Base-by-base conservation (phyloP, 2,797 vertebrate genomes). In the Leuciscus waleckii region DNA sequence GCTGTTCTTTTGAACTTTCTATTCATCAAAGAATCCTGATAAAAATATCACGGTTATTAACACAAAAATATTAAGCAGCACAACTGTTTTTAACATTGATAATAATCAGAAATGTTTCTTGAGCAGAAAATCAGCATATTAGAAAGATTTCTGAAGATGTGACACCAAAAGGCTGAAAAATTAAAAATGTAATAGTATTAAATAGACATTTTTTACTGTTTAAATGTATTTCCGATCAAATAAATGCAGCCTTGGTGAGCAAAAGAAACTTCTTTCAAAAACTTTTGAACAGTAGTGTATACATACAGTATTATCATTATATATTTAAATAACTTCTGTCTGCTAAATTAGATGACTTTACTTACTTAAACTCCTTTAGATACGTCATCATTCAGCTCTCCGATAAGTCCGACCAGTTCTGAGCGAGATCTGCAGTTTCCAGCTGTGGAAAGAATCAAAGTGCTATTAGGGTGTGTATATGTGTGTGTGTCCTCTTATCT, bases 401-500 rank as follows among this genome's bases (percentile, higher is more conserved):
- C 13, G 17, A 17, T 11, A 51, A 11, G 26, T 32, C 74, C 4
- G 51, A 1, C 11, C 21, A 7, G 10, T n/a, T 56, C 35, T 39
- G 51, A 39, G 13, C 7, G 0, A 77, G 23, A 41, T 77, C 75
- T 61, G 75, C 11, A 5, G 46, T 13, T 23, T 21, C 32, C 51
- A 58, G 75, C 54, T 39, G 54, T 35, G 49, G 49, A 54, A 56
- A 75, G 23, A 26, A 61, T 58, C 74, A 39, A 77, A 77, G 51
- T 41, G 35, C 75, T 41, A 39, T 80, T 67, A 68, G 65, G 43
- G 11, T 1, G 26, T 54, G 3, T 54, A 54, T 49, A 2, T 35
- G 49, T 76, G 26, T 41, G 54, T 41, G 54, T 39, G 37, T 83
- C 49, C 56, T 39, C 56, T 49, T 78, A 81, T 84, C 63, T 81